Conservation (phyloP, 2,888 invertebrate genomes). For the Argynnis bischoffii region DNA sequence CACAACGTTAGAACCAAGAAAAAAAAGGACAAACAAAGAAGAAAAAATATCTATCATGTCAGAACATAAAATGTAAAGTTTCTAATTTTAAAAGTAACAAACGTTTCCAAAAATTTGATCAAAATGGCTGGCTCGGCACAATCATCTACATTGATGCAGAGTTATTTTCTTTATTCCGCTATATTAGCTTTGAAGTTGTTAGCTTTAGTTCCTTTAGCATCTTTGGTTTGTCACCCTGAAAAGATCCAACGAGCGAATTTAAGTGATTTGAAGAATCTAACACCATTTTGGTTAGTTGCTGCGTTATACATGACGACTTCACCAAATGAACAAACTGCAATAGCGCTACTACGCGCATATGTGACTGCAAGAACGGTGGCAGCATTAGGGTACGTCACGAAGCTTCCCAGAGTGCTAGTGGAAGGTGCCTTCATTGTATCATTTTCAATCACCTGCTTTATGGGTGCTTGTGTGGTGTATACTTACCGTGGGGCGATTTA, state of each 20-base stretch:
- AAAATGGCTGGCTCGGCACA: too few relatives aligned
- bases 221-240: constrained; percentile 46
- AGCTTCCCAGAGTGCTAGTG: constrained; percentile 43
- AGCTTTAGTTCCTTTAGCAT: constrained; percentile 47
- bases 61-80: too few relatives aligned
- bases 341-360: constrained; percentile 49
- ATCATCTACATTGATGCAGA: too few relatives aligned
- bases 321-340: constrained; percentile 47
- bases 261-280: constrained; percentile 59
- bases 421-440: constrained; percentile 54
- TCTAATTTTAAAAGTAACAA: too few relatives aligned
- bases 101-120: too few relatives aligned
- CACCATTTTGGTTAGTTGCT: constrained; percentile 63
- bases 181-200: constrained; percentile 47
- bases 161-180: too few relatives aligned
- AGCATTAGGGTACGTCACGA: constrained; percentile 48
- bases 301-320: constrained; percentile 57
- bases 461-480: constrained; percentile 54
- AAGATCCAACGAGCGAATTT: constrained; percentile 54
- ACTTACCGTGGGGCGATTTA: constrained; percentile 39
- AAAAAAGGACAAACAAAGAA: too few relatives aligned
- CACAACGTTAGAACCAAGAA: too few relatives aligned
- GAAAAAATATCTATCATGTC: too few relatives aligned
- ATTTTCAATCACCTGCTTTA: constrained; percentile 52
- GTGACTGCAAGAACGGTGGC: constrained; percentile 50